Evolutionary conservation across 2,797 vertebrate genomes (phyloP).

Genomic region (Crax fasciolata): DNA sequence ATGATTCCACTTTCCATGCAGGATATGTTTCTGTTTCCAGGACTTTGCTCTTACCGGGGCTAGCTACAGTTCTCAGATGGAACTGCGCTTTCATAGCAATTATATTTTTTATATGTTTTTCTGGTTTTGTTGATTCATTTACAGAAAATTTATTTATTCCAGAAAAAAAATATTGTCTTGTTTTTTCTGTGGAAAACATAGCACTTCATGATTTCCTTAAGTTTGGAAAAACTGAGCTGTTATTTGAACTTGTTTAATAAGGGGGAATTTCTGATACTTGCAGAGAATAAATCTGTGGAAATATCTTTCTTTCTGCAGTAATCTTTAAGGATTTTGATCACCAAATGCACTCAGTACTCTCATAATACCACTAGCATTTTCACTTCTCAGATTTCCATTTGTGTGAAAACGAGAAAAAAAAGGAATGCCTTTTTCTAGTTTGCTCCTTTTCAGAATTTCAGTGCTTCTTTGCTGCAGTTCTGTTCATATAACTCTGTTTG

Average conservation of each 20-base stretch:
- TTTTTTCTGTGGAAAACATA: conserved; percentile 29
- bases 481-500: conserved; percentile 29
- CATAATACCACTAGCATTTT: conserved; percentile 8
- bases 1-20: not conserved
- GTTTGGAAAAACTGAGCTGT: conserved; percentile 42
- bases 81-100: not conserved
- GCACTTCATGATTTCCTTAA: conserved; percentile 2
- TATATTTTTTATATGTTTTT: not conserved
- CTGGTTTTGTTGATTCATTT: not conserved
- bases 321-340: conserved; percentile 36
- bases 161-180: not conserved
- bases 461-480: not conserved
- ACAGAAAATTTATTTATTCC: not conserved
- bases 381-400: conserved; percentile 53
- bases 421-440: not conserved
- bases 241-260: conserved; percentile 59
- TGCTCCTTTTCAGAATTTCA: not conserved
- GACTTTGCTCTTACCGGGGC: not conserved
- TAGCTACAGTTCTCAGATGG: not conserved
- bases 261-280: conserved; percentile 47
- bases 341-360: conserved; percentile 4
- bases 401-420: not conserved
- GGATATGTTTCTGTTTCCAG: not conserved
- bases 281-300: conserved; percentile 14
- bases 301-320: conserved; percentile 21